Percentiles rank a stretch among this genome's conserved stretches.
phyloP scores from a whole-genome alignment of 2,888 invertebrate genomes.

The Gryllus longicercus region DNA sequence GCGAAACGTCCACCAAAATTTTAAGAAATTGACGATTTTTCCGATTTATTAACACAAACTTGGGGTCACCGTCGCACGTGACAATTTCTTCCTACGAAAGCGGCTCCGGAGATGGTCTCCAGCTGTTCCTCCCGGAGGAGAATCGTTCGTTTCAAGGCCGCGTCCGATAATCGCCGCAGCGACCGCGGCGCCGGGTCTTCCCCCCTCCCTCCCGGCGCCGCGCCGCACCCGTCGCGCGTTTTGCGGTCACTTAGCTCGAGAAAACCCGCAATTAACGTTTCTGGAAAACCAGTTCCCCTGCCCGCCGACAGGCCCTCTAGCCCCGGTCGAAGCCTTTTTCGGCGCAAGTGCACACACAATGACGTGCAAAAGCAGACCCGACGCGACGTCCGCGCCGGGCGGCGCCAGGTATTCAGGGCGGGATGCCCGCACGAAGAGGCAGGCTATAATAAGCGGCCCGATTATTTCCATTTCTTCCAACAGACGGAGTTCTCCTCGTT shows the following conservation, averaged over 20 bases:
- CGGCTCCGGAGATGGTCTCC: too few relatives aligned
- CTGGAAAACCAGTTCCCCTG: neutral
- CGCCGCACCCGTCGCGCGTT: neutral
- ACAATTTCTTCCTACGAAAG: too few relatives aligned
- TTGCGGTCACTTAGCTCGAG: slow-evolving; percentile 10
- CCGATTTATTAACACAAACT: too few relatives aligned
- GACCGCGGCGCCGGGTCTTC: neutral
- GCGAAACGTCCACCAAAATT: too few relatives aligned
- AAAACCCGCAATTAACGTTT: slow-evolving; percentile 8
- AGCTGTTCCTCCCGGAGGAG: neutral
- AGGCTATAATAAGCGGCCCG: too few relatives aligned
- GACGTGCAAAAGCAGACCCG: neutral
- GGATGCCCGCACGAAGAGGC: too few relatives aligned
- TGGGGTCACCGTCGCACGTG: too few relatives aligned
- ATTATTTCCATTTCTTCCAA: too few relatives aligned
- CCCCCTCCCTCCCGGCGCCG: too few relatives aligned
- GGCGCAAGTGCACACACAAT: neutral
- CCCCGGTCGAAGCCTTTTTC: neutral
- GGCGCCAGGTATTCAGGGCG: neutral
- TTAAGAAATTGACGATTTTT: too few relatives aligned
- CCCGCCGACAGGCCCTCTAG: neutral
- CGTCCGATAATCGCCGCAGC: neutral
- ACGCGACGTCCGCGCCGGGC: too few relatives aligned
- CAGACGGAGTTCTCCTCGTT: too few relatives aligned
- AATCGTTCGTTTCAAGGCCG: neutral